Evolutionary conservation across 1,140 invertebrate genomes (phyloP).

Genomic region (Homalodisca vitripennis): DNA sequence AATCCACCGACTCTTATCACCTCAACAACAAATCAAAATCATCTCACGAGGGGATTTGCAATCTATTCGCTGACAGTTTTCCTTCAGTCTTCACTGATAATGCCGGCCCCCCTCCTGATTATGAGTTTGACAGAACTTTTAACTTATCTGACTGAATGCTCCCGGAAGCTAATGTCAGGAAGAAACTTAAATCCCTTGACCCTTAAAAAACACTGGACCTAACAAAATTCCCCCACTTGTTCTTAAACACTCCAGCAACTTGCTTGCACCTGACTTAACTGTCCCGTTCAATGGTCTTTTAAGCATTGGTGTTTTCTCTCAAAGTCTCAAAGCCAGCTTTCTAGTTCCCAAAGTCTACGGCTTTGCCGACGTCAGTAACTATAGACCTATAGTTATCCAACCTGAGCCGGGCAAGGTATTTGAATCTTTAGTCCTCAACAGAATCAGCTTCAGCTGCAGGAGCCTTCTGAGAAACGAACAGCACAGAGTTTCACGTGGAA

Average conservation of each 20-base stretch:
- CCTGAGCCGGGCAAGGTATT: background rate
- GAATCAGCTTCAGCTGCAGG: background rate
- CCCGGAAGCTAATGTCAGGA: background rate
- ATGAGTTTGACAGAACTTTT: background rate
- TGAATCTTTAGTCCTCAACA: constrained; percentile 8
- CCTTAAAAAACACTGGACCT: background rate
- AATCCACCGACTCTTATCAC: background rate
- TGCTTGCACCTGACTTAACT: too few species aligned
- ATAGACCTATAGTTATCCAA: background rate
- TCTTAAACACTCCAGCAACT: constrained; percentile 12
- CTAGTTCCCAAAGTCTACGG: background rate
- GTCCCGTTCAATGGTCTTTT: background rate
- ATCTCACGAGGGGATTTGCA: background rate
- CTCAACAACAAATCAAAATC: background rate
- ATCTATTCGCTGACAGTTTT: background rate
- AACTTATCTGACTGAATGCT: background rate
- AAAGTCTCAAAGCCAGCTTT: constrained; percentile 6
- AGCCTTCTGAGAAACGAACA: background rate
- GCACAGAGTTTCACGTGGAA: background rate
- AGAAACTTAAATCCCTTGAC: constrained; percentile 2
- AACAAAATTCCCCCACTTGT: constrained; percentile 3
- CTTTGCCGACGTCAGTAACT: background rate
- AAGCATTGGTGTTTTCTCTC: background rate
- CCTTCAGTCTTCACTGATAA: background rate
- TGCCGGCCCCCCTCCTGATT: background rate